Percentiles rank a stretch among this genome's conserved stretches.
Conservation (phyloP, 2,888 invertebrate species). For the Bruchidius siliquastri region DNA sequence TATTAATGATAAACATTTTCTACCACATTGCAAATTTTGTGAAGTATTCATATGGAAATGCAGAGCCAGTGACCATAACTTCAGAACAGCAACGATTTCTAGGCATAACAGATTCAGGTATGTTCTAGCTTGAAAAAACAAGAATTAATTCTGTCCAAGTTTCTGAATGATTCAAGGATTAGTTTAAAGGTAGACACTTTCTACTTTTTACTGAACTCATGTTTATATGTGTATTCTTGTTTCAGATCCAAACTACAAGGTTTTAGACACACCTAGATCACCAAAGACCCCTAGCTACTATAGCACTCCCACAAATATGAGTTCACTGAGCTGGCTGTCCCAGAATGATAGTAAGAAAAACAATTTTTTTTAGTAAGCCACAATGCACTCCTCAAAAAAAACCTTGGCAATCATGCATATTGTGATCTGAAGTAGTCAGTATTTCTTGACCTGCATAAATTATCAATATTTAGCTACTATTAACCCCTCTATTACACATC, state of each 20-base stretch:
- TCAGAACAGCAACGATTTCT: slow-evolving; percentile 52
- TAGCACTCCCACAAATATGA: slow-evolving; percentile 40
- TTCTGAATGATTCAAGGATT: too few species aligned
- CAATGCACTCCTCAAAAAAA: too few species aligned
- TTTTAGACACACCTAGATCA: slow-evolving; percentile 24
- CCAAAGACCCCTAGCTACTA: slow-evolving; percentile 9
- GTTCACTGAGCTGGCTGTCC: slow-evolving; percentile 43
- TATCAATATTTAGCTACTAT: too few species aligned
- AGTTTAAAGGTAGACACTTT: neutral
- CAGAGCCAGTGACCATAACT: slow-evolving; percentile 49
- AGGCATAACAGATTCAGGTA: slow-evolving; percentile 49
- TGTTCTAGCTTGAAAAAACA: too few species aligned
- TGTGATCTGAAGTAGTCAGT: too few species aligned
- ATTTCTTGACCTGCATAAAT: too few species aligned
- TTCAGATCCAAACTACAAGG: slow-evolving; percentile 33
- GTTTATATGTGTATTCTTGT: slow-evolving; percentile 9
- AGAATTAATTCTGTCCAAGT: too few species aligned
- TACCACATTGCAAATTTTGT: slow-evolving; percentile 52
- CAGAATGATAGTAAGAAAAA: slow-evolving; percentile 37
- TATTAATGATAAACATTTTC: slow-evolving; percentile 50
- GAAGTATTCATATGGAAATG: slow-evolving; percentile 40
- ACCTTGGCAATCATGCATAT: too few species aligned
- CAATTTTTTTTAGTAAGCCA: too few species aligned
- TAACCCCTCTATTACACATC: too few species aligned
- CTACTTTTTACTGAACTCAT: neutral